Conservation (phyloP, 1,140 invertebrate species). For the Neoseiulus cucumeris region DNA sequence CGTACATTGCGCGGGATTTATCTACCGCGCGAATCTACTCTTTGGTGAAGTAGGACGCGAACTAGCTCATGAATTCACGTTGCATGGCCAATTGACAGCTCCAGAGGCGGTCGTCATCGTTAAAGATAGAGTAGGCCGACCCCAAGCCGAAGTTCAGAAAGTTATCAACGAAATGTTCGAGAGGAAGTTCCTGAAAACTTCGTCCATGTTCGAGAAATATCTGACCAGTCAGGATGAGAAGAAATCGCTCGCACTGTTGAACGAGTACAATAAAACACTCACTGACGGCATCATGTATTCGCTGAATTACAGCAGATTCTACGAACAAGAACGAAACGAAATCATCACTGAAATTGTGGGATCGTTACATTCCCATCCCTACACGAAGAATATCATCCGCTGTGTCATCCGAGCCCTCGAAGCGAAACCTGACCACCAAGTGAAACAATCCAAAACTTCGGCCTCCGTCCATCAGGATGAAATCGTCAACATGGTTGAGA, state of each 20-base stretch:
- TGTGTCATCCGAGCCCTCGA: neutral
- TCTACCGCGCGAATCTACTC: neutral
- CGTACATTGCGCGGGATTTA: neutral
- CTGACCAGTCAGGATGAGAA: neutral
- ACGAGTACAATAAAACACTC: neutral
- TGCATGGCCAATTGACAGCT: neutral
- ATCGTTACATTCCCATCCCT: neutral
- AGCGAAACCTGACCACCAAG: neutral
- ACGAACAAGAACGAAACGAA: neutral
- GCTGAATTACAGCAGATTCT: neutral
- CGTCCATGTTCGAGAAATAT: neutral
- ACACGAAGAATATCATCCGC: slow-evolving; percentile 3
- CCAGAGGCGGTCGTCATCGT: neutral
- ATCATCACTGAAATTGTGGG: neutral
- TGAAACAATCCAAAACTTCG: neutral
- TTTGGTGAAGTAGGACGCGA: slow-evolving; percentile 1
- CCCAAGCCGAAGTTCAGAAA: neutral
- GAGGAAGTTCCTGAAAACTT: neutral
- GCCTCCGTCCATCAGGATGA: neutral
- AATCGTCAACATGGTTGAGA: slow-evolving; percentile 9
- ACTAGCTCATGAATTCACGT: neutral
- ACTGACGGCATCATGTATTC: neutral
- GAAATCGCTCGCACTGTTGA: neutral
- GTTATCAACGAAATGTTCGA: neutral
- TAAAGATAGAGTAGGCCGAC: neutral